Base-by-base conservation (phyloP, 92 coral and sea anemone genomes). In the Anthopleura xanthogrammica region DNA sequence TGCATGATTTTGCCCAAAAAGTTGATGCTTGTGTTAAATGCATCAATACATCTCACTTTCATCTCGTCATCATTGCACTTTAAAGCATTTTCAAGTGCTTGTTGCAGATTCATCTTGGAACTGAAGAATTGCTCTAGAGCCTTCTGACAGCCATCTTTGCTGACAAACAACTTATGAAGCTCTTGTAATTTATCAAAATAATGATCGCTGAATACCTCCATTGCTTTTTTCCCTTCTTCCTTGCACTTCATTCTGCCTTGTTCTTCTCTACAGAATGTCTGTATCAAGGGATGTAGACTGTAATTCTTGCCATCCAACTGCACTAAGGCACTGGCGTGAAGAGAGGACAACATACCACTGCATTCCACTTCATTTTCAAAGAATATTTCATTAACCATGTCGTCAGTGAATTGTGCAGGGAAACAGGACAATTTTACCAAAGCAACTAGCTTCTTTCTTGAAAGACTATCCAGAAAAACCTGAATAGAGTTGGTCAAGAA, bases 251-350 rank as follows among this genome's bases (percentile, higher is more conserved):
- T 64, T 5, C 64, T 64, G 24, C 54, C 86, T 68, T 77, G 83
- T 40, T 85, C 80, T 14, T 81, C 79, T 73, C 88, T 85, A 60
- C 92, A 89, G 36, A 89, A 89, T 16, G 89, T 60, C 79, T 85
- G 92, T 74, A 89, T 60, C 74, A 89, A 41, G 50, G 92, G 92
- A 62, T 89, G 92, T 7, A 89, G 87, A 78, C 89, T 85, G 82
- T 89, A 89, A 20, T 70, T 24, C 20, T 75, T 70, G 19, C 50
- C 23, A 41, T 89, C 89, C 14, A 60, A 62, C 71, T 89, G 87
- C 24, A 89, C 60, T 73, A 89, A 72, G 16, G 89, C 84, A 72
- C 86, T 85, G 17, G 19, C 79, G 79, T 56, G 52, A n/a, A 85
- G 83, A 77, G 11, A 16, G 40, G 78, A 24, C 36, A 85, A 13